Evolutionary conservation across 2,888 invertebrate genomes (phyloP), one percentile per base, ranked within the genome.

Genomic region (Oscheius sp.): DNA sequence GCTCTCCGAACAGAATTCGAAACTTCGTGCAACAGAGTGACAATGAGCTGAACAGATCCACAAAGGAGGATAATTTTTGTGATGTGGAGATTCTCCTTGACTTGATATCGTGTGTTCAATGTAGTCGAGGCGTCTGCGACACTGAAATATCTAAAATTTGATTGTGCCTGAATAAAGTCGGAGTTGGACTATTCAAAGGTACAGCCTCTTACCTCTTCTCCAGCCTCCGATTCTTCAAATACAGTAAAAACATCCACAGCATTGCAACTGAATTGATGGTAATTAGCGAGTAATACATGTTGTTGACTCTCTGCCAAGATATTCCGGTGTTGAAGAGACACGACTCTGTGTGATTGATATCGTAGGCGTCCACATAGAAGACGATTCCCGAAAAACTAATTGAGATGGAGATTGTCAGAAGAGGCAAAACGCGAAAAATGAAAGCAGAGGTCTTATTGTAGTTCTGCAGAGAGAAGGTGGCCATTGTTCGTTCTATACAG

Each of bases 81-180:
- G 48, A 63, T 63, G 48, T 63, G 48, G n/a, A 63, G 42, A 48
- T 63, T 63, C 63, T 63, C 63, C 21, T 63, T 63, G 63, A 63
- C 48, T 48, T 63, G 63, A 50, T 63, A 63, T 2, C 63, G 47
- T 1, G 42, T 42, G 42, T 42, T 42, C 42, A 42, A 7, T 7
- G 63, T n/a, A 47, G 42, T 50, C 63, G 48, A 32, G n/a, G 47
- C 2, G 63, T 21, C 29, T 10, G 33, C 35, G 7, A 60, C 37
- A n/a, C 60, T 60, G 37, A 35, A 60, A 42, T 42, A 7, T 3
- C 42, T 42, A 42, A 42, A 42, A 5, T 42, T 42, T 42, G 3
- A 0, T 42, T 42, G 42, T 42, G 3, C 7, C 42, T 42, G 42
- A 42, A 42, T 42, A 42, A 5, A 5, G 42, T 42, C 32, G 33